Conservation (phyloP, 2,888 invertebrate genomes). For the Alitta virens region DNA sequence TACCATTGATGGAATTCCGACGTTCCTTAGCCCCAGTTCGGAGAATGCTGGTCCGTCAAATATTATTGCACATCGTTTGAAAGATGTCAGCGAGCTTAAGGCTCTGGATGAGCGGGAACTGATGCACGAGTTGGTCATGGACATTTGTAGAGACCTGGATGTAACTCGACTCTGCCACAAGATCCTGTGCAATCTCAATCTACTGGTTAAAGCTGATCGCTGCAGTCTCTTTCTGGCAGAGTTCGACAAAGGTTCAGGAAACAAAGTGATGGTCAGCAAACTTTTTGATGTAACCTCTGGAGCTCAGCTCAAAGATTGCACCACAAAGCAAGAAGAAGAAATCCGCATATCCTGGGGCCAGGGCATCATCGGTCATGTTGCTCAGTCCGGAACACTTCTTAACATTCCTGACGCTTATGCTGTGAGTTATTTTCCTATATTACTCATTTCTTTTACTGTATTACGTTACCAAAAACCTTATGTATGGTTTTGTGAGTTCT, state of each 20-base stretch:
- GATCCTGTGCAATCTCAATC: slow-evolving; percentile 54
- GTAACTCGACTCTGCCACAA: slow-evolving; percentile 54
- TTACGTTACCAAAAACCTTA: too few species aligned
- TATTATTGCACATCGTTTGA: slow-evolving; percentile 51
- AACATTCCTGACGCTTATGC: slow-evolving; percentile 54
- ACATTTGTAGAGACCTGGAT: slow-evolving; percentile 55
- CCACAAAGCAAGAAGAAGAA: slow-evolving; percentile 82
- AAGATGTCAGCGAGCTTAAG: slow-evolving; percentile 62
- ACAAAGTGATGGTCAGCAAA: slow-evolving; percentile 63
- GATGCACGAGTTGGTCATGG: slow-evolving; percentile 55
- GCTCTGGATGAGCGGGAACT: slow-evolving; percentile 53
- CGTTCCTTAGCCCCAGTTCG: slow-evolving; percentile 68
- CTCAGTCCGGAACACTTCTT: slow-evolving; percentile 46
- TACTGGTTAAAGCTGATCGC: slow-evolving; percentile 52
- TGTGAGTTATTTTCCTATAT: slow-evolving; percentile 34
- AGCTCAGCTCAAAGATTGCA: slow-evolving; percentile 72
- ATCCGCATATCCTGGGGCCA: slow-evolving; percentile 61
- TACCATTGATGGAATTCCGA: slow-evolving; percentile 84
- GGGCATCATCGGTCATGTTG: slow-evolving; percentile 53
- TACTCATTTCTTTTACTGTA: too few species aligned
- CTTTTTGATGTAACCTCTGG: slow-evolving; percentile 53
- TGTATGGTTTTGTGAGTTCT: too few species aligned
- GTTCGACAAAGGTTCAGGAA: slow-evolving; percentile 54
- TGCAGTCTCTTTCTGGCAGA: slow-evolving; percentile 56
- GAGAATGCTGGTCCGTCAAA: slow-evolving; percentile 13